These are phyloP conservation scores for Enteromius mattozi DNA, from an alignment of 2,797 vertebrate species.

Conservation along the genomic window DNA sequence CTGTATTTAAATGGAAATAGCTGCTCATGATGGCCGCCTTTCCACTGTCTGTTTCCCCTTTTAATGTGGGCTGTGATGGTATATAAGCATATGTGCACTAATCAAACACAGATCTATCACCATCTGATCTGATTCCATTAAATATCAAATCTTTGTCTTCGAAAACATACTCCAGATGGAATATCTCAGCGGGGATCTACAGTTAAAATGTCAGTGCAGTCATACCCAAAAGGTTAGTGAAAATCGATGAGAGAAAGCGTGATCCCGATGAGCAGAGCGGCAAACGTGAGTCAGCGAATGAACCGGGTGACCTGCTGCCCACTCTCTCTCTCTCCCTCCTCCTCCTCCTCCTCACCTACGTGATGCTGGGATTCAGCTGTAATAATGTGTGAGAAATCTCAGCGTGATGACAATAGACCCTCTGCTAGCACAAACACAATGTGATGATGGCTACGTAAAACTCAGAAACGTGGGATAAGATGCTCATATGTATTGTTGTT, in stretches of 20 bases:
- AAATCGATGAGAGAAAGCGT: constrained; percentile 39
- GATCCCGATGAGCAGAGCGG: constrained; percentile 7
- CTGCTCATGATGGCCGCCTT: not conserved
- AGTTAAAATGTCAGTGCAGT: constrained; percentile 50
- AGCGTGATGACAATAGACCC: not conserved
- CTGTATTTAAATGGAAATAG: not conserved
- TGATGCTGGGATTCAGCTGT: constrained; percentile 35
- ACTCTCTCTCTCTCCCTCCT: constrained; percentile 13
- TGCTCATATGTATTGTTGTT: not conserved
- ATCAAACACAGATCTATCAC: constrained; percentile 35
- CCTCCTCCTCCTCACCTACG: constrained; percentile 41
- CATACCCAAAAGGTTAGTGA: constrained; percentile 48
- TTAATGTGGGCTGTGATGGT: constrained; percentile 2
- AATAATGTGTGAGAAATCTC: constrained; percentile 54
- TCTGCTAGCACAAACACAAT: not conserved
- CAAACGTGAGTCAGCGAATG: constrained; percentile 38
- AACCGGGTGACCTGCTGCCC: constrained; percentile 28
- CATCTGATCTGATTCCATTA: constrained; percentile 35
- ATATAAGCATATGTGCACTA: constrained; percentile 18
- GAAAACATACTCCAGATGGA: constrained; percentile 41
- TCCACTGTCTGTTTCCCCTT: not conserved
- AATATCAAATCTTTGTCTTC: constrained; percentile 12
- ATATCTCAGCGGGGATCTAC: constrained; percentile 23
- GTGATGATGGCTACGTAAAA: not conserved
- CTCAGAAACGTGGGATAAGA: not conserved